Evolutionary conservation across 2,888 invertebrate genomes (phyloP), one percentile per base, ranked within the genome.

Genomic region (Crepidodera aurea): DNA sequence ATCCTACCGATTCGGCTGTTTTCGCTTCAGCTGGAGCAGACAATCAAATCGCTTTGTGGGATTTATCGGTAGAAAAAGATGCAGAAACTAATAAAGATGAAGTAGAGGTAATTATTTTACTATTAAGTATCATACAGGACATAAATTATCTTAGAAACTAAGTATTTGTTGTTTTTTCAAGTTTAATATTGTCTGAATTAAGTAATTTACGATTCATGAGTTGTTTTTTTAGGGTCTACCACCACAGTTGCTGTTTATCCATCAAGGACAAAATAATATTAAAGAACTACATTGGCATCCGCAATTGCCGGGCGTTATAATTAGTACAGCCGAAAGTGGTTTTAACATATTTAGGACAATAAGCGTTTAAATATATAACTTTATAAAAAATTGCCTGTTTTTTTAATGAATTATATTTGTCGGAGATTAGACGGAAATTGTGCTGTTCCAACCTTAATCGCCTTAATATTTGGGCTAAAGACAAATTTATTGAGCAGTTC

Each of bases 211-310:
- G n/a, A n/a, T n/a, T n/a, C n/a, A n/a, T n/a, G n/a, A n/a, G 2
- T 13, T 22, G 8, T 48, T 39, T 25, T 25, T 10, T 15, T 85
- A 89, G 85, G 89, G 90, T 77, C 82, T 98, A 54, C 98, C 99
- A 19, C 95, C 98, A 0, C 98, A 99, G 80, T 82, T 99, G 48
- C 83, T 99, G 65, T 99, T 99, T 80, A 95, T 98, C 70, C 99
- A 99, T 79, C 95, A 97, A 84, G 99, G 99, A 39, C 98, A 98
- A 81, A 91, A 88, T 60, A 97, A 99, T 79, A 92, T 99, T 58
- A 99, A 99, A 80, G 99, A 99, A 83, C 82, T 98, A 25, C 98
- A 98, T 79, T 99, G 99, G 98, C 98, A 99, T 82, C 89, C 90
- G 19, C 98, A 99, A 83, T 86, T 98, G 67, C 92, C 97, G 0